These are phyloP conservation scores for Ataeniobius toweri DNA, from an alignment of 2,797 vertebrate species.

Conservation along the genomic window DNA sequence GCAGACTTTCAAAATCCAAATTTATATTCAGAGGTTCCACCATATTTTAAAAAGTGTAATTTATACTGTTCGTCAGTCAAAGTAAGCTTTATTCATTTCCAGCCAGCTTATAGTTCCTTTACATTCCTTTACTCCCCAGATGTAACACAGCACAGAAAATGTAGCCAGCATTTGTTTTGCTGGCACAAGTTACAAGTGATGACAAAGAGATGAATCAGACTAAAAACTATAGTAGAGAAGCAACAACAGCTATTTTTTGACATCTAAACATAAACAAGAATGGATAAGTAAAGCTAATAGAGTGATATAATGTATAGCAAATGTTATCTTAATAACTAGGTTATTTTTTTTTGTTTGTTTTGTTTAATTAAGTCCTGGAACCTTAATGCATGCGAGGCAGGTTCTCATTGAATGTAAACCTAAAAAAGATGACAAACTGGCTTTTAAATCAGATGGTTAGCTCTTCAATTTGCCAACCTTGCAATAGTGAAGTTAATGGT, in stretches of 20 bases:
- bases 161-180: background rate
- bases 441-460: too few species aligned
- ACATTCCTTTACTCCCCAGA: background rate
- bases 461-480: too few species aligned
- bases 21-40: background rate
- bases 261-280: background rate
- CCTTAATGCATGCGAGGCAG: too few species aligned
- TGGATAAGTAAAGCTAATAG: background rate
- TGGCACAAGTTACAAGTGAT: background rate
- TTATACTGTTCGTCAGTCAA: background rate
- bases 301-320: background rate
- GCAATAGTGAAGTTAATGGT: too few species aligned
- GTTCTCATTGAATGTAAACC: too few species aligned
- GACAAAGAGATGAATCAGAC: background rate
- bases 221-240: too few species aligned
- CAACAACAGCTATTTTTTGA: background rate
- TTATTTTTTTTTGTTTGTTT: too few species aligned
- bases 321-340: background rate
- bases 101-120: background rate
- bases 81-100: background rate
- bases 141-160: background rate
- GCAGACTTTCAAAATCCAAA: too few species aligned
- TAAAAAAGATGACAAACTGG: too few species aligned
- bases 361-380: too few species aligned
- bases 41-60: background rate